Evolutionary conservation across 2,888 invertebrate genomes (phyloP).

Genomic region (Melikaiella ostensackeni): DNA sequence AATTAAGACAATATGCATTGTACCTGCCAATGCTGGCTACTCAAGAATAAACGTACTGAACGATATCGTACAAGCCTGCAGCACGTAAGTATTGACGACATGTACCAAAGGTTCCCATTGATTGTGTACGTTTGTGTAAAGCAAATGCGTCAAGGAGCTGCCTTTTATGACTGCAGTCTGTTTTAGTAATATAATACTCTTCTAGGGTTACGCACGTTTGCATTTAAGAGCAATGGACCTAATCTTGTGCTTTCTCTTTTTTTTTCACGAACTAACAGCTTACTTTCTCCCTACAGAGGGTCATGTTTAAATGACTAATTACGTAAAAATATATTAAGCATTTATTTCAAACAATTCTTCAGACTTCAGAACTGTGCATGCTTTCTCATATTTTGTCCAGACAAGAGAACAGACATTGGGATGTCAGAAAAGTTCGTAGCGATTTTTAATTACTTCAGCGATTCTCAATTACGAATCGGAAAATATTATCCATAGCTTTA

Average conservation of each 20-base stretch:
- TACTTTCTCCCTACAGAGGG: not conserved
- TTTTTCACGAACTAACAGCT: constrained; percentile 13
- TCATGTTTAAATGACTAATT: not conserved
- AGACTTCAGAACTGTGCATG: not conserved
- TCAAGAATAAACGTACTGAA: too few relatives aligned
- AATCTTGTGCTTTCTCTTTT: constrained; percentile 58
- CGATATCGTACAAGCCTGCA: too few relatives aligned
- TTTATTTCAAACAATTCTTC: not conserved
- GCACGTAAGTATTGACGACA: not conserved
- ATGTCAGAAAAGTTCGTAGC: too few relatives aligned
- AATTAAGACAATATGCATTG: too few relatives aligned
- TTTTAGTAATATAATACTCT: constrained; percentile 73
- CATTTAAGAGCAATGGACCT: constrained; percentile 66
- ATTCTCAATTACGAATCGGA: too few relatives aligned
- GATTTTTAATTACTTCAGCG: too few relatives aligned
- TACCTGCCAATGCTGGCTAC: too few relatives aligned
- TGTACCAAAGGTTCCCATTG: constrained; percentile 29
- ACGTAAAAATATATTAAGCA: not conserved
- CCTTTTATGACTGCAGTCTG: constrained; percentile 53
- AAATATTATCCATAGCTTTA: too few relatives aligned
- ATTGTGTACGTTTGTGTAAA: constrained; percentile 21
- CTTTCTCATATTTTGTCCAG: too few relatives aligned
- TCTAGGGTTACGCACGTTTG: constrained; percentile 66
- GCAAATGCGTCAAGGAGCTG: constrained; percentile 34
- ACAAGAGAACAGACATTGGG: too few relatives aligned